phyloP scores from a whole-genome alignment of 2,113 vertebrate genomes.

The Phyllostomus discolor region DNA sequence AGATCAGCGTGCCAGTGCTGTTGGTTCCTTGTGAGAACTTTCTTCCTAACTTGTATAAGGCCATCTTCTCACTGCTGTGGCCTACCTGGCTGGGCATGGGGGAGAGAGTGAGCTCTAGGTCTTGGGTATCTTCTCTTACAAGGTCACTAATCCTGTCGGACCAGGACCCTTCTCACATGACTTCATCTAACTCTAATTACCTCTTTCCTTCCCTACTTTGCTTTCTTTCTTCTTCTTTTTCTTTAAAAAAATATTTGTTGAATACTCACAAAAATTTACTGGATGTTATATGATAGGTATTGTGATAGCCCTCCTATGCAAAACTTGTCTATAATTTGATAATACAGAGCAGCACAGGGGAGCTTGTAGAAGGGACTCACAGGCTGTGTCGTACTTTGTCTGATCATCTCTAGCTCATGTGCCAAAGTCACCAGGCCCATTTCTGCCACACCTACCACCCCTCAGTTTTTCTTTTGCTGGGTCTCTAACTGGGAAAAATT shows the following conservation, averaged over 20 bases:
- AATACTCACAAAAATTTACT: not conserved
- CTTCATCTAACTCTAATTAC: not conserved
- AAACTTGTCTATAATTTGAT: not conserved
- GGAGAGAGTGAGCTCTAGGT: not conserved
- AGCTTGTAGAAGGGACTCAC: not conserved
- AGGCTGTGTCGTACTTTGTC: fast-evolving
- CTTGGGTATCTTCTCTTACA: not conserved
- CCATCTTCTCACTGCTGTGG: too few relatives aligned
- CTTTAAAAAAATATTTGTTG: not conserved
- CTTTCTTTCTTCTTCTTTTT: not conserved
- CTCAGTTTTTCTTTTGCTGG: not conserved
- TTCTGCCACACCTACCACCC: not conserved
- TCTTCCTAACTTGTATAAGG: not conserved
- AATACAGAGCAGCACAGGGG: fast-evolving
- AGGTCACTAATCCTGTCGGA: not conserved
- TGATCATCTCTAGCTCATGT: not conserved
- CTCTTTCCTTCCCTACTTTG: not conserved
- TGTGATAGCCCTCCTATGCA: not conserved
- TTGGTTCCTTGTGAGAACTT: not conserved
- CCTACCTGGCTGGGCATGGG: fast-evolving
- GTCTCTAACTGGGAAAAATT: not conserved
- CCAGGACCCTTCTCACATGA: not conserved
- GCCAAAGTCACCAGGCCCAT: not conserved
- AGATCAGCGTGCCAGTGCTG: not conserved
- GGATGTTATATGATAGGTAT: fast-evolving